Base-by-base conservation (phyloP, 2,888 invertebrate genomes). In the Clusia tigrina region DNA sequence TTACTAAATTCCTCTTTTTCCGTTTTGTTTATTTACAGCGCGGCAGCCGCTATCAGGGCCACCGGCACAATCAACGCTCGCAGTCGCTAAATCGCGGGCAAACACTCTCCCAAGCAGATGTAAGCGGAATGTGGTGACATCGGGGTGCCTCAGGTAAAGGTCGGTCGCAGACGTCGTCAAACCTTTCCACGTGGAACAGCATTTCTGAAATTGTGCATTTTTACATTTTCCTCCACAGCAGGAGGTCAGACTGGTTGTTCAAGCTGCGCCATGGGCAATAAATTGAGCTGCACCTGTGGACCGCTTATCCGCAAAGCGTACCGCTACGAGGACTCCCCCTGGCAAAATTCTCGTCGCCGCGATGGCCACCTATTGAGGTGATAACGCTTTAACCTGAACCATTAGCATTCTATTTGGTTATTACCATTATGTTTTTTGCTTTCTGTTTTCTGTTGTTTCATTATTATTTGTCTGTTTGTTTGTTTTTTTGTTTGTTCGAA, bases 271-370 rank as follows among this genome's bases (percentile, higher is more conserved):
- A 95, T 97, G 97, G 97, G 97, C 86, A 97, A 97, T 88, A 97
- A 97, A 88, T 88, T 97, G 84, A 95, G 94, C 85, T 96, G 95
- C 88, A 95, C 95, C 81, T 97, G 97, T 88, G 96, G 95, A 81
- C 96, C 97, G 80, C 89, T 97, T 83, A 92, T 96, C 86, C 92
- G 95, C 87, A 96, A 96, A 88, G 94, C 94, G 83, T 96, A 96
- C 87, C 92, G 96, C 83, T 95, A 95, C 86, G 96, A 94, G 86
- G 95, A 96, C 86, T 94, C 95, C 83, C 96, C 96, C 84, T 95
- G 95, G 94, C 94, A 95, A 86, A 91, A 92, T 82, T 91, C 92
- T 69, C 88, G 92, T 74, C 88, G 93, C 75, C 87, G 92, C 74
- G 93, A 94, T 84, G 93, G 93, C 78, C 93, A 93, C 86, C 89